Base-by-base conservation (phyloP, 2,888 invertebrate genomes). In the Platynereis dumerilii region DNA sequence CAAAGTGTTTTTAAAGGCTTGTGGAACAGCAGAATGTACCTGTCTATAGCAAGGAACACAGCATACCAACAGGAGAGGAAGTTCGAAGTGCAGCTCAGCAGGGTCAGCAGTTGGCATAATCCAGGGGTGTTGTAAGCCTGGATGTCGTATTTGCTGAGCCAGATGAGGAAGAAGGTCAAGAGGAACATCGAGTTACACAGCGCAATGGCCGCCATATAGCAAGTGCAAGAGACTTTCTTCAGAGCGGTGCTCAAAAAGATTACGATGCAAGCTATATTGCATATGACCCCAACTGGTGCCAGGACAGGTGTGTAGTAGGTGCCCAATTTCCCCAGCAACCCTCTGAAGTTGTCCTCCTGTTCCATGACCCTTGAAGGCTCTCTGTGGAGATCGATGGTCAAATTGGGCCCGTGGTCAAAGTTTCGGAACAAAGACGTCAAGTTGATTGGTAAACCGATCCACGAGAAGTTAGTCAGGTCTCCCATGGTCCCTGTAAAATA, bases 51-150 rank as follows among this genome's bases (percentile, higher is more conserved):
- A n/a, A 48, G 48, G 48, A 48, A 48, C n/a, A 48, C 48, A 5
- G 22, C 22, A 48, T 48, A 48, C 48, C 48, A 48, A n/a, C 48
- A 48, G 7, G 48, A 48, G 3, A 48, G 48, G 48, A 48, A 48
- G 22, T 48, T 48, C n/a, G 48, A 48, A 20, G 48, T n/a, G 48
- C 48, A 48, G n/a, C 48, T 48, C 7, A 48, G n/a, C 22, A 48
- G 17, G 7, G 48, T 48, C 3, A 48, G 20, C 7, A 48, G 17
- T 7, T 48, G 48, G 22, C 48, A 48, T 7, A n/a, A n/a, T 20
- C 48, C 48, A 48, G 48, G 48, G 17, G 48, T 48, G n/a, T 48
- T 48, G 48, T 48, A 48, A n/a, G 22, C 20, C 7, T n/a, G 48
- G 5, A 48, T n/a, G 22, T 48, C n/a, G 22, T 20, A 48, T n/a